Evolutionary conservation across 2,888 invertebrate species (phyloP).

Genomic region (Petrolisthes manimaculis): DNA sequence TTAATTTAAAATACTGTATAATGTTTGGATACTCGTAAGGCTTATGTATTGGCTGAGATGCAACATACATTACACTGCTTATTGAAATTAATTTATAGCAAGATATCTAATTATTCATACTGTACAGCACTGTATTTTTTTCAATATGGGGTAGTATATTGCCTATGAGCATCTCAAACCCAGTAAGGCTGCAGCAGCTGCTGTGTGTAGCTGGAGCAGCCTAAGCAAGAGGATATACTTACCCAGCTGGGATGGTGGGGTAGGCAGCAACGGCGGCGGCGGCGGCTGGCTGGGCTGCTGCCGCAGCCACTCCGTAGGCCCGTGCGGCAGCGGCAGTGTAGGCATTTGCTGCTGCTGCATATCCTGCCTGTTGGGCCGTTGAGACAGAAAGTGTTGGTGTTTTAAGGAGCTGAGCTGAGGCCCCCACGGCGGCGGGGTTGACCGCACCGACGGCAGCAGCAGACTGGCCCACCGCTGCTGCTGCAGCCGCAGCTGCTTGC

Average conservation of each 20-base stretch:
- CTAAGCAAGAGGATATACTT: slow-evolving; percentile 33
- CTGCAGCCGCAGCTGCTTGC: slow-evolving; percentile 69
- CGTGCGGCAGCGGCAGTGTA: slow-evolving; percentile 68
- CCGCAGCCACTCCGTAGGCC: slow-evolving; percentile 68
- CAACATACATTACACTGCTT: no score
- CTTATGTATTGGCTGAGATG: not conserved
- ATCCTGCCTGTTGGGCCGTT: slow-evolving; percentile 67
- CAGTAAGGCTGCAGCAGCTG: slow-evolving; percentile 14
- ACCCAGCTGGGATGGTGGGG: slow-evolving; percentile 64
- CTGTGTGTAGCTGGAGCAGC: not conserved
- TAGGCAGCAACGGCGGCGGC: slow-evolving; percentile 56
- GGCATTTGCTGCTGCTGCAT: slow-evolving; percentile 67
- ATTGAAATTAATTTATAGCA: no score
- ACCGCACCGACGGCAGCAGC: slow-evolving; percentile 84
- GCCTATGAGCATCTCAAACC: slow-evolving; percentile 13
- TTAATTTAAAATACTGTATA: not conserved
- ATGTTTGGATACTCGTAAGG: slow-evolving; percentile 23
- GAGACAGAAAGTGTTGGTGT: slow-evolving; percentile 66
- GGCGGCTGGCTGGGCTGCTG: slow-evolving; percentile 68
- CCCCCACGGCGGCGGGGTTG: slow-evolving; percentile 71
- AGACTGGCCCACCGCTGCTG: slow-evolving; percentile 88
- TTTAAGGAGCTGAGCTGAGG: slow-evolving; percentile 66
- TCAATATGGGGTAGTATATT: not conserved
- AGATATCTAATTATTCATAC: no score
- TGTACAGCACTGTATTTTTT: no score